These are phyloP conservation scores for Gallinago stenura DNA, from an alignment of 2,797 vertebrate genomes.

Conservation along the genomic window DNA sequence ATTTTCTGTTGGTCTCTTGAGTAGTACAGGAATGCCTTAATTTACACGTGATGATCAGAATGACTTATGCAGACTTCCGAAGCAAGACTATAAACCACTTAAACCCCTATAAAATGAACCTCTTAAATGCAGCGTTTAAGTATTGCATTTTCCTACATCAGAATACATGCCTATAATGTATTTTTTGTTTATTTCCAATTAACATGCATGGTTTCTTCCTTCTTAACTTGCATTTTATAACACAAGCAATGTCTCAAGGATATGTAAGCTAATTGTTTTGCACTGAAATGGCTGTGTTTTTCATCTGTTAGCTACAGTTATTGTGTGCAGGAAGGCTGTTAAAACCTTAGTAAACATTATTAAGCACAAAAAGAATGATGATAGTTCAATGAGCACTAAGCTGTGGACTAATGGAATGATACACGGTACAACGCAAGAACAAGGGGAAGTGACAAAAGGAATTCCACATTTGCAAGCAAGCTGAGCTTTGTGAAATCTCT, in stretches of 20 bases:
- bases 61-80: not conserved
- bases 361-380: conserved; percentile 51
- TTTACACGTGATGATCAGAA: not conserved
- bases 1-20: not conserved
- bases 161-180: not conserved
- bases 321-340: not conserved
- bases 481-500: conserved; percentile 6
- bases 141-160: not conserved
- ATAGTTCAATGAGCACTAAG: conserved; percentile 24
- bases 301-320: conserved; percentile 50
- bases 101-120: not conserved
- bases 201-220: not conserved
- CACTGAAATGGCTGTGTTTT: not conserved
- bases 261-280: conserved; percentile 15
- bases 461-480: not conserved
- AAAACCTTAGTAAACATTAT: conserved; percentile 67
- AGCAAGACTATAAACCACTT: not conserved
- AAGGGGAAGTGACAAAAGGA: not conserved
- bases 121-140: not conserved
- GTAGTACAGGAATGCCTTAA: not conserved
- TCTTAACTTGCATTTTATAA: conserved; percentile 19
- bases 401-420: conserved; percentile 56
- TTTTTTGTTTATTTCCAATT: conserved; percentile 34
- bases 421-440: not conserved
- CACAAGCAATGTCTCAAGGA: not conserved